phyloP scores from a whole-genome alignment of 2,888 invertebrate species.

The Yponomeuta malinellus region DNA sequence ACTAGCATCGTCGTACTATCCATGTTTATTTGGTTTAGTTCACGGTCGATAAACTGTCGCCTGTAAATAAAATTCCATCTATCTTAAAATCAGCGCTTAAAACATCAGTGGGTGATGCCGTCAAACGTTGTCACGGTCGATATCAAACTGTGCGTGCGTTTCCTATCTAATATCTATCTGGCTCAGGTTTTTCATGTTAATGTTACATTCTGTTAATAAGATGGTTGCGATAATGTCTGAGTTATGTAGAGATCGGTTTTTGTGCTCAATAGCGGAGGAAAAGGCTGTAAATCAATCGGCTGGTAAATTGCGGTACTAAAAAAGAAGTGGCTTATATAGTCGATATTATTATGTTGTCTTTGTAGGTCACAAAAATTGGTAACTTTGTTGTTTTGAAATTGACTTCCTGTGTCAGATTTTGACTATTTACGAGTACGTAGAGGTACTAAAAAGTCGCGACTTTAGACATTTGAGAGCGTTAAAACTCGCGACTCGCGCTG shows the following conservation, averaged over 20 bases:
- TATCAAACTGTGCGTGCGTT: neutral
- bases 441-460: too few relatives aligned
- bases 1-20: too few relatives aligned
- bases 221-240: neutral
- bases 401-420: too few relatives aligned
- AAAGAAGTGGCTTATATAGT: neutral
- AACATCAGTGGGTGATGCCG: neutral
- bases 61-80: too few relatives aligned
- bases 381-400: too few relatives aligned
- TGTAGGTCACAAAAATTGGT: too few relatives aligned
- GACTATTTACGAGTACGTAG: too few relatives aligned
- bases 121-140: neutral
- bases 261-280: neutral
- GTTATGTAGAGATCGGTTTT: conserved; percentile 3
- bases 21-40: too few relatives aligned
- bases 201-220: neutral
- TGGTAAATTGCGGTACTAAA: neutral
- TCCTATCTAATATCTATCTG: conserved; percentile 1
- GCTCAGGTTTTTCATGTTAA: neutral
- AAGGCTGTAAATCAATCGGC: neutral
- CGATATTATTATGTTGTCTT: neutral
- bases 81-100: neutral
- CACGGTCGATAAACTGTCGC: too few relatives aligned
- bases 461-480: too few relatives aligned
- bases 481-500: too few relatives aligned